Conservation (phyloP, 2,888 invertebrate genomes). For the Merodon equestris region DNA sequence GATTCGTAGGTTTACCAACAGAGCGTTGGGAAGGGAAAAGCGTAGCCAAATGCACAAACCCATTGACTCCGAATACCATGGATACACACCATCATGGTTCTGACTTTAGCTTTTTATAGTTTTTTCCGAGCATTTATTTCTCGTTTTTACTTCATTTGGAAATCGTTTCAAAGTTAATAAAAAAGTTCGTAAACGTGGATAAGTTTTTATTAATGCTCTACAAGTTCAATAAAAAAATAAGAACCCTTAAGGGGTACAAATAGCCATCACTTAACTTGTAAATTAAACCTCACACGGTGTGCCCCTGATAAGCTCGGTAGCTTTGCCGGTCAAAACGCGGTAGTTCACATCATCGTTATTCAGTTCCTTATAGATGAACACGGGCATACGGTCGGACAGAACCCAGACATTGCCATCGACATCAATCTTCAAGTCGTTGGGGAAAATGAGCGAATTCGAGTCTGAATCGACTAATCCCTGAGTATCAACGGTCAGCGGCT, state of each 20-base stretch:
- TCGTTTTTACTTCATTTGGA: too few relatives aligned
- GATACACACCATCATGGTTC: too few relatives aligned
- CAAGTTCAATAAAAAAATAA: slow-evolving; percentile 17
- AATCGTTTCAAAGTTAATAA: not conserved
- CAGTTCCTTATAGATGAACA: slow-evolving; percentile 83
- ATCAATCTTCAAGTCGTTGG: slow-evolving; percentile 88
- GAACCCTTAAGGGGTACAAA: not conserved
- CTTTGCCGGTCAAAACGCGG: slow-evolving; percentile 77
- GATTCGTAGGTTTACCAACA: too few relatives aligned
- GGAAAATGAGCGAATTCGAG: slow-evolving; percentile 85
- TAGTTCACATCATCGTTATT: slow-evolving; percentile 86
- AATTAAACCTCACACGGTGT: slow-evolving; percentile 75
- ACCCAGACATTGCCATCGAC: slow-evolving; percentile 85
- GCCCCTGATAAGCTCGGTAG: slow-evolving; percentile 76
- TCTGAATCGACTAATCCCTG: slow-evolving; percentile 85
- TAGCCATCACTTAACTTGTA: not conserved
- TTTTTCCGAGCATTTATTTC: too few relatives aligned
- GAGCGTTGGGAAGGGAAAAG: too few relatives aligned
- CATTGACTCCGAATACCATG: too few relatives aligned
- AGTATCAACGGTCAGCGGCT: slow-evolving; percentile 83
- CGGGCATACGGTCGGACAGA: slow-evolving; percentile 87
- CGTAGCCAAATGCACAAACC: too few relatives aligned
- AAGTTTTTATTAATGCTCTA: slow-evolving; percentile 38
- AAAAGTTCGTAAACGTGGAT: not conserved
- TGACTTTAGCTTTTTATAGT: too few relatives aligned